Evolutionary conservation across 2,113 vertebrate species (phyloP), one percentile per base, ranked within the genome.

Genomic region (Microcebus jonahi): DNA sequence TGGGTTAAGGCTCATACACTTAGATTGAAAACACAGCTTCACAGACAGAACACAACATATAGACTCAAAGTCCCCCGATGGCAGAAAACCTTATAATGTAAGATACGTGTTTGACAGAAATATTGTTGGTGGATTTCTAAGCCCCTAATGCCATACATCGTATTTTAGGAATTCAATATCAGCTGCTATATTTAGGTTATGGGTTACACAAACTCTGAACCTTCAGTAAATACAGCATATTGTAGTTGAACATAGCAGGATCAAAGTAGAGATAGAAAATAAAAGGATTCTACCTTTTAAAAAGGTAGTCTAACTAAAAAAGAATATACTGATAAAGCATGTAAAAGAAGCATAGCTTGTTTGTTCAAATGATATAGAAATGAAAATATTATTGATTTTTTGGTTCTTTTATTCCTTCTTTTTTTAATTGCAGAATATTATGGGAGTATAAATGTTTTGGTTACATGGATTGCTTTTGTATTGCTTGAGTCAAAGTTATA

Each of bases 101-200:
- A 89, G 45, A 45, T 65, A 50, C 3, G 11, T 83, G n/a, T 53
- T 92, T 88, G 68, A 77, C 31, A 77, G 63, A 92, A 93, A 93
- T 59, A 95, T 63, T 76, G 21, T 50, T 90, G 34, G 27, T 92
- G 7, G 42, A 87, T 79, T 96, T 93, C 73, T 95, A 86, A 89
- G 53, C 8, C 50, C 67, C 75, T 94, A 82, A 73, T 82, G 34
- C 12, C 34, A 36, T 79, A 14, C 14, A 17, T 29, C 85, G 34
- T 88, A 21, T 39, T 91, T 79, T 96, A 68, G 88, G 63, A 91
- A 80, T 86, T 88, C 31, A 81, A 39, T 90, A 86, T 94, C 29
- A 25, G n/a, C 61, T 55, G 42, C 11, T 81, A 0, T 80, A 61
- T 93, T 95, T 73, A 57, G 71, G 10, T 70, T 84, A 20, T 18